Evolutionary conservation across 1,140 invertebrate genomes (phyloP), one percentile per base, ranked within the genome.

Genomic region (Monomorium pharaonis): DNA sequence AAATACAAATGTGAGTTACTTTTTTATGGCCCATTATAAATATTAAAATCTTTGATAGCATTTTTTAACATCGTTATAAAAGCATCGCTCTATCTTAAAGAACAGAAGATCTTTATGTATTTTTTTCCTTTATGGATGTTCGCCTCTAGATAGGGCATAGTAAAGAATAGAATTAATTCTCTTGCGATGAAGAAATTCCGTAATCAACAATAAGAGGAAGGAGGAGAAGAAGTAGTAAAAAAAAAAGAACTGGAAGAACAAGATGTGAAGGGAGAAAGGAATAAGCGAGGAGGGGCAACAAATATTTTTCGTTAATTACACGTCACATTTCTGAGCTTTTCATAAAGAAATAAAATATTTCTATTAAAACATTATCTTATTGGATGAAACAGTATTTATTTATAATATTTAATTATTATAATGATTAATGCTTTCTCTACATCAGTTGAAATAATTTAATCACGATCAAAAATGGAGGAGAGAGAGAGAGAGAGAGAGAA

Each of bases 371-470:
- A 4, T 30, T 44, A 47, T 63, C 12, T 14, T 16, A 0, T 65
- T 63, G 27, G 21, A 27, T 10, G 33, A 67, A 67, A 51, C 9
- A 67, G 33, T 67, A 63, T 63, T 18, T 30, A 21, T 49, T 37
- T 37, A 12, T 18, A 42, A 12, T 33, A 27, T 16, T 18, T 21
- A 6, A 63, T 30, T 63, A 33, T 67, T 67, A 4, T 33, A 51
- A 47, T 37, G 14, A 1, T 51, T 33, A 65, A 24, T n/a, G 16
- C 14, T 24, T 54, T 47, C 14, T 24, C 7, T 51, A 18, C 3
- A 80, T 80, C 18, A 33, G 30, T 54, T 6, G 42, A 67, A 67
- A 80, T 18, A 51, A 80, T 80, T 60, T 80, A 69, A 37, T n/a
- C 12, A n/a, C 44, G 51, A 69, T 77, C 42, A 44, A 77, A 63